These are phyloP conservation scores for Chirona hameri DNA, from an alignment of 2,888 invertebrate species.

Conservation along the genomic window DNA sequence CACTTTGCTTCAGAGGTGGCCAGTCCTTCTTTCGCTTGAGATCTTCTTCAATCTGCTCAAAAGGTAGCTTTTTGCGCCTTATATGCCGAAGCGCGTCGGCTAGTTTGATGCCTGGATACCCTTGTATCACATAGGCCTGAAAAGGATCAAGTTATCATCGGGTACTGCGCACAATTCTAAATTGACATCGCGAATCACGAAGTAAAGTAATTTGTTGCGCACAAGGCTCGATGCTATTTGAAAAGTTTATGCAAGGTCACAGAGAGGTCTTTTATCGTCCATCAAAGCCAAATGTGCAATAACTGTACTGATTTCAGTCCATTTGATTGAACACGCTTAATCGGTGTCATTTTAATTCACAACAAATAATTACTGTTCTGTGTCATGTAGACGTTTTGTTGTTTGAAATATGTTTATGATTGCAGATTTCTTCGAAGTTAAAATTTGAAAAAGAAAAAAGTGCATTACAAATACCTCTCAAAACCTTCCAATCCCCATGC, in stretches of 20 bases:
- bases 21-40: constrained; percentile 31
- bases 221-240: neutral
- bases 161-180: too few relatives aligned
- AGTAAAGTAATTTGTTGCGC: neutral
- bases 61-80: neutral
- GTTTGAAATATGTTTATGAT: too few relatives aligned
- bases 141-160: neutral
- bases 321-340: too few relatives aligned
- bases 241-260: too few relatives aligned
- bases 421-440: neutral
- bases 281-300: too few relatives aligned
- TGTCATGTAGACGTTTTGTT: too few relatives aligned
- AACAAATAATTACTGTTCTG: too few relatives aligned
- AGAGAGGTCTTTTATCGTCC: too few relatives aligned
- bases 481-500: neutral
- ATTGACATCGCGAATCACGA: neutral
- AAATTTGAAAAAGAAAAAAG: neutral
- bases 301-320: too few relatives aligned
- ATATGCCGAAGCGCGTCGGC: neutral
- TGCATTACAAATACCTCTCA: neutral
- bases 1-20: constrained; percentile 33
- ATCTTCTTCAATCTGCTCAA: constrained; percentile 33
- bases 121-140: neutral
- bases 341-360: too few relatives aligned
- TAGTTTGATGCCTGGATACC: neutral